A percentile compares a stretch with the other conserved stretches of the same genome.
These are phyloP conservation scores for Pandemis cinnamomeana DNA, from an alignment of 2,888 invertebrate genomes.

Conservation along the genomic window DNA sequence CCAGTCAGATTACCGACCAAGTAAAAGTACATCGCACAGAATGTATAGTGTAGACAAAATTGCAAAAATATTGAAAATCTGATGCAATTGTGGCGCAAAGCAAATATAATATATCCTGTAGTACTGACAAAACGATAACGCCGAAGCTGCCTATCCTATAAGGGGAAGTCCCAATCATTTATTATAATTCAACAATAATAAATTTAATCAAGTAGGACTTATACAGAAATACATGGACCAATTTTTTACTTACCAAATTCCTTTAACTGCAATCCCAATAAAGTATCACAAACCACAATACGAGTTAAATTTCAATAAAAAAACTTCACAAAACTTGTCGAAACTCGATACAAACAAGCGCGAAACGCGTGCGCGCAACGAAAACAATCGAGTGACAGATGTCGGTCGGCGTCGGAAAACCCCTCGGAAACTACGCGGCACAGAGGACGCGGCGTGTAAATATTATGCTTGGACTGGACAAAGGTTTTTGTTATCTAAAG, in stretches of 20 bases:
- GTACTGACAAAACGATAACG: slow-evolving; percentile 28
- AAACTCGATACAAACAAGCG: slow-evolving; percentile 72
- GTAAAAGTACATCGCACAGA: neutral
- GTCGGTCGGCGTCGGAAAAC: slow-evolving; percentile 78
- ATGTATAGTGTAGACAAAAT: neutral
- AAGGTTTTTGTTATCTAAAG: slow-evolving; percentile 84
- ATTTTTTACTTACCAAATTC: slow-evolving; percentile 66
- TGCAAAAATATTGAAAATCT: slow-evolving; percentile 6
- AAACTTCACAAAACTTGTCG: slow-evolving; percentile 72
- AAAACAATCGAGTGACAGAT: slow-evolving; percentile 78
- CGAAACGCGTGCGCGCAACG: slow-evolving; percentile 76
- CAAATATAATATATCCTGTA: slow-evolving; percentile 11
- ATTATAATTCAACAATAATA: slow-evolving; percentile 9
- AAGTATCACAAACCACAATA: slow-evolving; percentile 64
- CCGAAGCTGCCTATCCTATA: neutral
- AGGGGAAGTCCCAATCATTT: slow-evolving; percentile 16
- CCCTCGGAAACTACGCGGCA: slow-evolving; percentile 77
- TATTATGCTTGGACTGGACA: slow-evolving; percentile 82
- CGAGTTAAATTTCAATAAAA: slow-evolving; percentile 57
- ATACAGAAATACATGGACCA: slow-evolving; percentile 9
- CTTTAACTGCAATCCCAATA: slow-evolving; percentile 77
- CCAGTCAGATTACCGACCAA: slow-evolving; percentile 36
- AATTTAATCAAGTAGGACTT: neutral
- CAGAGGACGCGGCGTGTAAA: slow-evolving; percentile 75
- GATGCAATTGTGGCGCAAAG: slow-evolving; percentile 29